Evolutionary conservation across 2,113 vertebrate genomes (phyloP), one percentile per base, ranked within the genome.

Genomic region (Chloebia gouldiae): DNA sequence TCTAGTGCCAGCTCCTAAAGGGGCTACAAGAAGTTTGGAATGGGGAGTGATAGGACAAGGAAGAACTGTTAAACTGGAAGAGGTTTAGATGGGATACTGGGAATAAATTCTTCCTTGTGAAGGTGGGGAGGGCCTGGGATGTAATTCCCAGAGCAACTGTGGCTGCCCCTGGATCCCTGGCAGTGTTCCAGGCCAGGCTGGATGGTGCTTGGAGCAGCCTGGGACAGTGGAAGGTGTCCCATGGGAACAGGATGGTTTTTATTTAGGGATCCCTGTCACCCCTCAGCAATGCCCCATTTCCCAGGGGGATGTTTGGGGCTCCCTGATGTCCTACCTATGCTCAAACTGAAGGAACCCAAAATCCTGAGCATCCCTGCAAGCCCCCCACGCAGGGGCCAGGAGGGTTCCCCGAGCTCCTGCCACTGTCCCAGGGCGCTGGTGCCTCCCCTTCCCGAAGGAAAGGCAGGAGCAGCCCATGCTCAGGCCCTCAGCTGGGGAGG

Each of bases 371-470:
- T 1, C 33, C 25, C 54, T 45, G 22, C 24, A 18, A 37, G 24
- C 24, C 23, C 31, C n/a, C 20, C 24, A 64, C 17, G 7, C 37
- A 25, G 15, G 22, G 60, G 13, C 35, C 66, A 0, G 20, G 21
- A 5, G 40, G 70, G 6, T 11, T 24, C 63, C n/a, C 6, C 1
- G 4, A 9, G n/a, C 31, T 54, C 57, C 42, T n/a, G 57, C 25
- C 5, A 1, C 21, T 0, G 20, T 47, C 65, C 44, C 71, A 40
- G 9, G 37, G 51, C 49, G 2, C 44, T 4, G 12, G 5, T 10
- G 23, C 54, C 40, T 76, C 57, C 7, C 31, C n/a, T 59, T 40
- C 10, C 53, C 45, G 4, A 22, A 54, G 60, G 15, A 56, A 78
- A 65, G 9, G 33, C 42, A 50, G 54, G 59, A 39, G 30, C 63